A percentile compares a stretch with the other conserved stretches of the same genome.
Conservation (phyloP, 2,113 vertebrate genomes). For the Thryonomys swinderianus region DNA sequence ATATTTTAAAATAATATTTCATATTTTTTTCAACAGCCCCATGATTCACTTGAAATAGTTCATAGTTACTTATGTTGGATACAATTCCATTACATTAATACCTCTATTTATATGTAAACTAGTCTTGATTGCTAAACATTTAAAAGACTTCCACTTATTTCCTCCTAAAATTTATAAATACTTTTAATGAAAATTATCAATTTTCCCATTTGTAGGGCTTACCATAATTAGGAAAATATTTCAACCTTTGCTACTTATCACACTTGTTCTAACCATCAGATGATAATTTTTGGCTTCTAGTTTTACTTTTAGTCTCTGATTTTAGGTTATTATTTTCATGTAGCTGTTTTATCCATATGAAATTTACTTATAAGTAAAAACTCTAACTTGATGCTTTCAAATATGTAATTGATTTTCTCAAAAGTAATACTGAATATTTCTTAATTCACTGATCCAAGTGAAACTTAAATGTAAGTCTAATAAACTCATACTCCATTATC, state of each 20-base stretch:
- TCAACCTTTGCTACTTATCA: not conserved
- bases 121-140: not conserved
- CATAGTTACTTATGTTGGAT: too few species aligned
- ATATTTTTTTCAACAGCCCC: not conserved
- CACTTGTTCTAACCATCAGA: not conserved
- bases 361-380: not conserved
- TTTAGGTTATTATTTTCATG: not conserved
- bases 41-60: not conserved
- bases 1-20: not conserved
- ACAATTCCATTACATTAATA: not conserved
- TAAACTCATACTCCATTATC: not conserved
- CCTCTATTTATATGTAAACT: not conserved
- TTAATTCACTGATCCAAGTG: slow-evolving; percentile 1
- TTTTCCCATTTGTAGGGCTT: not conserved
- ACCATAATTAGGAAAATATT: not conserved
- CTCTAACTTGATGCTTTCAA: not conserved
- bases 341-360: not conserved
- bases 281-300: not conserved
- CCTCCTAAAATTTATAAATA: not conserved
- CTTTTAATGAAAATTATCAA: not conserved
- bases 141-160: not conserved
- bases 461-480: not conserved
- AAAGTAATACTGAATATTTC: not conserved
- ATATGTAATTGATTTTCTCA: not conserved
- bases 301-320: not conserved